These are phyloP conservation scores for Elaphurus davidianus DNA, from an alignment of 2,113 vertebrate species.

Conservation along the genomic window DNA sequence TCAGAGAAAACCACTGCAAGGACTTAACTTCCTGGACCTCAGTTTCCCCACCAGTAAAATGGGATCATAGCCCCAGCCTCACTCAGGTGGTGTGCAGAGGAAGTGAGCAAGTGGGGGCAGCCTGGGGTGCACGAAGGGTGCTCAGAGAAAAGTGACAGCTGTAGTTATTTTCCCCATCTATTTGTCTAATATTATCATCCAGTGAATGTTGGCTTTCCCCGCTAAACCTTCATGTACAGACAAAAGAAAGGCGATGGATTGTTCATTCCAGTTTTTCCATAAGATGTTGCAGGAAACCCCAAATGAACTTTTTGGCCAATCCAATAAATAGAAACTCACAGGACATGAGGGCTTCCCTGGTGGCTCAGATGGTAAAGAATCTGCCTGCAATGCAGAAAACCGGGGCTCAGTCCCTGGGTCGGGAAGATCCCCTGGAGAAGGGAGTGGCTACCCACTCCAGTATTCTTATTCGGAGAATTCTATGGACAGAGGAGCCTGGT, in stretches of 20 bases:
- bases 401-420: rapidly evolving
- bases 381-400: neutral
- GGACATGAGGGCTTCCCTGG: neutral
- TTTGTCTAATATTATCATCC: neutral
- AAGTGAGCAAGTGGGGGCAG: neutral
- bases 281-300: neutral
- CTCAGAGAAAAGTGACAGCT: neutral
- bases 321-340: neutral
- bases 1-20: neutral
- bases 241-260: neutral
- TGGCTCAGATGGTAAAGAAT: neutral
- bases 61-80: too few species aligned
- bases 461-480: neutral
- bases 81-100: neutral
- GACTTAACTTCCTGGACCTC: neutral
- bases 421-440: neutral
- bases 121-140: rapidly evolving
- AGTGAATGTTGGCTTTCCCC: neutral
- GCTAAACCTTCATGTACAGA: neutral
- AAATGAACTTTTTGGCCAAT: neutral
- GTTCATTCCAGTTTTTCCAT: neutral
- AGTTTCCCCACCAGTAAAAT: neutral
- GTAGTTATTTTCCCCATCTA: neutral
- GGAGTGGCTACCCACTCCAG: neutral
- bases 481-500: neutral